Percentiles rank a stretch among this genome's conserved stretches.
These are phyloP conservation scores for Drosophila parabipectinata DNA, from an alignment of 1,140 invertebrate genomes.

Conservation along the genomic window DNA sequence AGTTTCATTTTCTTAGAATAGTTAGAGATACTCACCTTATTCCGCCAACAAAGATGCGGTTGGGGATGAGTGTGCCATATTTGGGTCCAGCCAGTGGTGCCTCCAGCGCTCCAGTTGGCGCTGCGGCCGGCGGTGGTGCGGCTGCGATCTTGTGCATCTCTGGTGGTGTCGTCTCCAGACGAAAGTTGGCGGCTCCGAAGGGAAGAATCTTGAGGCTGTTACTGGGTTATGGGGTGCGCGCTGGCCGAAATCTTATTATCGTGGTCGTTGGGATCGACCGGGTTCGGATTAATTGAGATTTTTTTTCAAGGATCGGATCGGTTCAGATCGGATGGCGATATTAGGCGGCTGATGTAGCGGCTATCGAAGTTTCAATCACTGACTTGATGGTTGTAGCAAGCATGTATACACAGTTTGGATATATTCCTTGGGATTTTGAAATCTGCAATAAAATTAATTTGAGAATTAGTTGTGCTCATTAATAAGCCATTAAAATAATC, in stretches of 20 bases:
- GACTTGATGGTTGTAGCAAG: constrained; percentile 21
- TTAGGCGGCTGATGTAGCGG: constrained; percentile 24
- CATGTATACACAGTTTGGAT: constrained; percentile 36
- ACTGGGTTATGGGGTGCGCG: constrained; percentile 33
- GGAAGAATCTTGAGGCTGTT: constrained; percentile 83
- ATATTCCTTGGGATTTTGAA: constrained; percentile 9
- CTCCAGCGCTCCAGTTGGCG: constrained; percentile 69
- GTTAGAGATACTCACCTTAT: constrained; percentile 70
- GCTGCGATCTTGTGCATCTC: constrained; percentile 82
- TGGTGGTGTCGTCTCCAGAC: constrained; percentile 78
- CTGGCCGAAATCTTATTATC: constrained; percentile 30
- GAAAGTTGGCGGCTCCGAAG: constrained; percentile 81
- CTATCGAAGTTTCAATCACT: constrained; percentile 15
- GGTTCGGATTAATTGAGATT: not conserved
- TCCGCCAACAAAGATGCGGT: constrained; percentile 91
- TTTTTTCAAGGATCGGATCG: constrained; percentile 5
- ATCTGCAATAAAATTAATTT: constrained; percentile 27
- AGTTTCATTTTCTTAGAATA: no score
- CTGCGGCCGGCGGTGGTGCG: constrained; percentile 67
- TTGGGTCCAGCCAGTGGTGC: constrained; percentile 88
- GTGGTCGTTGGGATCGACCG: not conserved
- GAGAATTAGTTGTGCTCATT: constrained; percentile 41
- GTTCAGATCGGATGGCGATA: constrained; percentile 6
- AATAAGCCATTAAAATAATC: constrained; percentile 58
- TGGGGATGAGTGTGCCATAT: constrained; percentile 93